phyloP scores from a whole-genome alignment of 2,113 vertebrate species.

The Coregonus clupeaformis region DNA sequence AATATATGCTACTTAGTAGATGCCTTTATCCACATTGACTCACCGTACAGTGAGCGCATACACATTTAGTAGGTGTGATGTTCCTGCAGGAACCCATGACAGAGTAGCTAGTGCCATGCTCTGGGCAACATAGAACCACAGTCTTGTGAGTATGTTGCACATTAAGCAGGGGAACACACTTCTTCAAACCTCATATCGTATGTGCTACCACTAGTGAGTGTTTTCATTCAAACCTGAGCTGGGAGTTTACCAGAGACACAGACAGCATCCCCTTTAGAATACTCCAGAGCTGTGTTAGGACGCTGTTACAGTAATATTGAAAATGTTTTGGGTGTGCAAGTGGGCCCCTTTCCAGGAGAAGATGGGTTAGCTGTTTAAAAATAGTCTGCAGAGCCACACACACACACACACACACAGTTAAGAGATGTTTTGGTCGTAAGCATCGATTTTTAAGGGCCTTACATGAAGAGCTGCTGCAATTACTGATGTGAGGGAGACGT shows the following conservation, averaged over 20 bases:
- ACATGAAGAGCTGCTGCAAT: constrained; percentile 65
- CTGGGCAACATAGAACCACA: too few species aligned
- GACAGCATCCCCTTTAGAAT: constrained; percentile 36
- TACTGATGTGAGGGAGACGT: constrained; percentile 44
- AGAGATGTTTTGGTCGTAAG: constrained; percentile 28
- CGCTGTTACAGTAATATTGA: constrained; percentile 62
- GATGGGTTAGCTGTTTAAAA: constrained; percentile 72
- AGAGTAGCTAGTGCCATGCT: too few species aligned
- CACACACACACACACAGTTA: constrained; percentile 18
- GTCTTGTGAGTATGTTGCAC: too few species aligned
- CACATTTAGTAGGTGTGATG: neutral
- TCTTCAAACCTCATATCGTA: constrained; percentile 28
- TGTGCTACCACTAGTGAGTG: neutral
- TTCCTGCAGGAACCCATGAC: neutral
- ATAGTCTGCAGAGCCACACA: constrained; percentile 42
- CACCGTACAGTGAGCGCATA: neutral
- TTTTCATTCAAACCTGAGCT: constrained; percentile 7
- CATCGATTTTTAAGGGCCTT: constrained; percentile 52
- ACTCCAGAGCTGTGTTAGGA: constrained; percentile 69
- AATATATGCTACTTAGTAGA: too few species aligned
- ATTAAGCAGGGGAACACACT: too few species aligned
- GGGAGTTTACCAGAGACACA: constrained; percentile 35
- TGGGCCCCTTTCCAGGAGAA: constrained; percentile 54
- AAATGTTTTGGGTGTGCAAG: constrained; percentile 49
- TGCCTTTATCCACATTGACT: neutral